Evolutionary conservation across 2,113 vertebrate genomes (phyloP), one percentile per base, ranked within the genome.

Genomic region (Mesitornis unicolor): DNA sequence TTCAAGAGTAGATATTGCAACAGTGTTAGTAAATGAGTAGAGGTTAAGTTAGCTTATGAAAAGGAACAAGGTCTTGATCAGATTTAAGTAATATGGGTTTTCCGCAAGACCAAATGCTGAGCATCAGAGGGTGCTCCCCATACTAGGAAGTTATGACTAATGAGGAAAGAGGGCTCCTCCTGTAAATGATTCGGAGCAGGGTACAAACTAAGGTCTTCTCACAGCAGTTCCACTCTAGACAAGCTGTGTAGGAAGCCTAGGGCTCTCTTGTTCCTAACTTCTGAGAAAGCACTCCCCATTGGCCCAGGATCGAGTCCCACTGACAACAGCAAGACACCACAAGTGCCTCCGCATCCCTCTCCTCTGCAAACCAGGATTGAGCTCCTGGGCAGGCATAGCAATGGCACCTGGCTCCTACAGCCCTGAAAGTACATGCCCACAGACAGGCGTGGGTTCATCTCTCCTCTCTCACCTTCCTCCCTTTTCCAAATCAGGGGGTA

Each of bases 101-200:
- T 94, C 47, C 17, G 53, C 28, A 80, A 26, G 33, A 13, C 14
- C 53, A 20, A 86, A 83, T 1, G 2, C n/a, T 35, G 18, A 13
- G 13, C 29, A 84, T 84, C 21, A 54, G 31, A 70, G 13, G 6
- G 9, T 50, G 33, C 25, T 84, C 16, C 50, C 42, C 31, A 63
- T 0, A 1, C 5, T 35, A n/a, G n/a, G n/a, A n/a, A n/a, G n/a
- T 8, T 65, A 92, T 3, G 20, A 15, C 45, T 67, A 33, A 33
- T 24, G 28, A 13, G 14, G 43, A 85, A 84, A 84, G 65, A 64
- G 4, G 6, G 16, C 4, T 85, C 20, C 25, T 81, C 47, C 42
- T 40, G n/a, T 75, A 90, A 91, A 68, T 36, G 1, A 53, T 53
- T 56, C 40, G 69, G 35, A 71, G 43, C 33, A 71, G 40, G 15